Base-by-base conservation (phyloP, 1,140 invertebrate species). In the Drosophila aff. region DNA sequence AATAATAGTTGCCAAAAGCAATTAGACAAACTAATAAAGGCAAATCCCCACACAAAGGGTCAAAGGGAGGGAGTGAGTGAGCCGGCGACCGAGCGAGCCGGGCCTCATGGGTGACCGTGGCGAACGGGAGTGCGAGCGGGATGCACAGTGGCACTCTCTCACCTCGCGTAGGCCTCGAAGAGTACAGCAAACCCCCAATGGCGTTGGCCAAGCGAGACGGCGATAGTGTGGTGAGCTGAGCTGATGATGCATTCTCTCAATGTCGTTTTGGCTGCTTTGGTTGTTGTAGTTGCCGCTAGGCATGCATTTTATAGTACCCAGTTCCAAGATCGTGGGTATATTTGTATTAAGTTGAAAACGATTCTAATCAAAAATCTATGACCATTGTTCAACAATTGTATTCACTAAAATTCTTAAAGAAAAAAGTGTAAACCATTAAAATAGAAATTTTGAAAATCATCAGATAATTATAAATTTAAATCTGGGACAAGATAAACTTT, bases 1-100 rank as follows among this genome's bases (percentile, higher is more conserved):
- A 89, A 89, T 90, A 89, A 89, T 90, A 90, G 84, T 89, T 89
- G 81, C 84, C 79, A 81, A 87, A 89, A 89, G 84, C 85, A 89
- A 89, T 89, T 89, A 89, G 78, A 89, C 85, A 89, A 89, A 89
- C 85, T 89, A 89, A 90, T 89, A 89, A 89, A 87, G 83, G 81
- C 81, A 79, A 84, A 90, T 75, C 62, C 71, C 46, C 66, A 81
- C 64, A 81, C 67, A 83, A 78, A 81, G 80, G 81, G 65, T 68
- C 49, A 47, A 59, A 41, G 18, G 31, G 28, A 28, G 31, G 50
- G 59, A 38, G 47, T 49, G 47, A 43, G 61, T 46, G 36, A 55
- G 46, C 33, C 36, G 43, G 38, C 26, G 53, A 65, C 53, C 41
- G 47, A 43, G 61, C 41, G 36, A 55, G 46, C 33, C 36, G 43